phyloP scores from a whole-genome alignment of 2,113 vertebrate genomes.

The Xyliphius kryptos region DNA sequence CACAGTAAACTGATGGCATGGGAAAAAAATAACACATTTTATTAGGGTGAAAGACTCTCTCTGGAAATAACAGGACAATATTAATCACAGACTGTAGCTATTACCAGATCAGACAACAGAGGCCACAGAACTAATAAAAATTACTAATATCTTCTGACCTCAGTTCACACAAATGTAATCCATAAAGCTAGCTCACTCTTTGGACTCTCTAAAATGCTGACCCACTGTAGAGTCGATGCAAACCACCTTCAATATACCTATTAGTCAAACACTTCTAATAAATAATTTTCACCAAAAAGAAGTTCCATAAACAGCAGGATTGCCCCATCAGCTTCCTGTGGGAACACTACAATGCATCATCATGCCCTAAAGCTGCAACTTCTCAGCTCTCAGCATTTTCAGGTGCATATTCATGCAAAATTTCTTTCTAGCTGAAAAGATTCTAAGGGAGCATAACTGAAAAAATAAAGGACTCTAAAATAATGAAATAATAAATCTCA shows the following conservation, averaged over 20 bases:
- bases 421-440: conserved; percentile 41
- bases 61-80: conserved; percentile 8
- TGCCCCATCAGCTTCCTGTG: conserved; percentile 27
- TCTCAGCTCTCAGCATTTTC: conserved; percentile 43
- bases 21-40: too few species aligned
- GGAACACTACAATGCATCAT: conserved; percentile 45
- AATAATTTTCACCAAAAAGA: conserved; percentile 31
- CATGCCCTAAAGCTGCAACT: conserved; percentile 36
- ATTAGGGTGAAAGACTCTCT: conserved; percentile 2
- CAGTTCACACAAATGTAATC: conserved; percentile 7
- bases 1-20: too few species aligned
- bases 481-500: conserved; percentile 3
- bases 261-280: conserved; percentile 40
- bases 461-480: conserved; percentile 24
- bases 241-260: conserved; percentile 23
- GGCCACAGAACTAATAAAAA: conserved; percentile 9
- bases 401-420: conserved; percentile 48
- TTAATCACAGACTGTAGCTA: conserved; percentile 20
- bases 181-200: conserved; percentile 2
- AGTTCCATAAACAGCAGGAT: conserved; percentile 38
- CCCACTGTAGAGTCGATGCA: background rate
- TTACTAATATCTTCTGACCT: conserved; percentile 4
- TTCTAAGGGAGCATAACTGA: conserved; percentile 14
- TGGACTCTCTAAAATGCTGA: conserved; percentile 12
- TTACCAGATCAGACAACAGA: conserved; percentile 2